Evolutionary conservation across 2,797 vertebrate species (phyloP).

Genomic region (Paguma larvata): DNA sequence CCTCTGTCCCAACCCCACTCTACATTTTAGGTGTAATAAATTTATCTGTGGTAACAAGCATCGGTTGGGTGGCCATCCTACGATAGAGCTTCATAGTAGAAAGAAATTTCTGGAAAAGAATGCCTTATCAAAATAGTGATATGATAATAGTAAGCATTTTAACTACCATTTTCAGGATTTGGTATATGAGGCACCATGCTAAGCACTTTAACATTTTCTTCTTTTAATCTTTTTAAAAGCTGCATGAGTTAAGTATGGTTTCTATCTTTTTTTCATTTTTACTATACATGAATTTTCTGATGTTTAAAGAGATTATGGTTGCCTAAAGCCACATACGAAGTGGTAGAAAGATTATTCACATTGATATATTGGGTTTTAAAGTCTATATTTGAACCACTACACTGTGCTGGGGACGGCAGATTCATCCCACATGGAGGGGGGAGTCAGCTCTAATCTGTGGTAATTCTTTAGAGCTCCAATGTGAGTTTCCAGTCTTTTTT

Average conservation of each 20-base stretch:
- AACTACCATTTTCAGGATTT: not conserved
- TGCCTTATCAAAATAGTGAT: not conserved
- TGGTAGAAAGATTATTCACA: not conserved
- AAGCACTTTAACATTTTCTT: not conserved
- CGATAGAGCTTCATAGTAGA: not conserved
- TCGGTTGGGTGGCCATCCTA: not conserved
- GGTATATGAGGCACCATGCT: not conserved
- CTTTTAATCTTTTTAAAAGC: not conserved
- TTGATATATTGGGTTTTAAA: not conserved
- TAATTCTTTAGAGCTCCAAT: not conserved
- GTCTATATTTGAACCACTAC: not conserved
- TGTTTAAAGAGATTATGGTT: not conserved
- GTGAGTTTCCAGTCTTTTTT: not conserved
- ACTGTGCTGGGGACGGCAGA: accelerated
- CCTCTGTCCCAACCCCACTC: not conserved
- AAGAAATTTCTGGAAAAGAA: not conserved
- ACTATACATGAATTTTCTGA: not conserved
- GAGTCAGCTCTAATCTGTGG: not conserved
- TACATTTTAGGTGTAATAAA: not conserved
- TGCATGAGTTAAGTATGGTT: not conserved
- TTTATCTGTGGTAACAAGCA: not conserved
- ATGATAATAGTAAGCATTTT: not conserved
- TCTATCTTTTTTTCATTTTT: not conserved
- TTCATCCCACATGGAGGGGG: not conserved
- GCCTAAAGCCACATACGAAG: not conserved